These are phyloP conservation scores for Cassiopea xamachana DNA, from an alignment of 30 jellyfish, hydroid and myxozoan genomes.

Conservation along the genomic window DNA sequence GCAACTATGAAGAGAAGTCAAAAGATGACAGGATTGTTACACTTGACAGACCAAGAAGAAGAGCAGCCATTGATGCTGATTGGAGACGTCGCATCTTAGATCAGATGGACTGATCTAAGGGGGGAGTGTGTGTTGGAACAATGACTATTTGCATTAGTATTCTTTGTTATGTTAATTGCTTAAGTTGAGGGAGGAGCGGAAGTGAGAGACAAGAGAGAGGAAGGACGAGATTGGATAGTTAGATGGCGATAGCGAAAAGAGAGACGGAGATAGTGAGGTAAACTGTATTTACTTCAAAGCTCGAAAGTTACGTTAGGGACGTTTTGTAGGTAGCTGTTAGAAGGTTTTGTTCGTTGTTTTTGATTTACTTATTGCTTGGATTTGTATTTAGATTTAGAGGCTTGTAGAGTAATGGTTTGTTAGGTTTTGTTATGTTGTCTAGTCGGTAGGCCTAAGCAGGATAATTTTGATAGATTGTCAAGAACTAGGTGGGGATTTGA, in stretches of 20 bases:
- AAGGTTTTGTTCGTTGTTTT: no score
- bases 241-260: background rate
- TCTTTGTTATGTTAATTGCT: background rate
- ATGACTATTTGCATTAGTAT: background rate
- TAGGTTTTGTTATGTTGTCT: no score
- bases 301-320: no score
- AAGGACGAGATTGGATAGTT: background rate
- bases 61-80: conserved; percentile 17
- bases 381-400: no score
- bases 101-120: conserved; percentile 11
- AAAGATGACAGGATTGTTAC: background rate
- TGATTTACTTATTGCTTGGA: no score
- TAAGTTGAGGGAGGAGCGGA: background rate
- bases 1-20: background rate
- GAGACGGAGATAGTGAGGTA: no score
- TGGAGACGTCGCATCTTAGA: conserved; percentile 12
- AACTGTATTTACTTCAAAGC: no score
- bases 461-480: no score
- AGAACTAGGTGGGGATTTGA: no score
- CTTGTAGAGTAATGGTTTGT: no score
- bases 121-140: conserved; percentile 14
- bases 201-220: background rate
- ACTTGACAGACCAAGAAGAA: conserved; percentile 10
- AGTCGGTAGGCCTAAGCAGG: no score
- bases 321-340: no score